These are phyloP conservation scores for Limnothrissa miodon DNA, from an alignment of 2,113 vertebrate genomes.

Conservation along the genomic window DNA sequence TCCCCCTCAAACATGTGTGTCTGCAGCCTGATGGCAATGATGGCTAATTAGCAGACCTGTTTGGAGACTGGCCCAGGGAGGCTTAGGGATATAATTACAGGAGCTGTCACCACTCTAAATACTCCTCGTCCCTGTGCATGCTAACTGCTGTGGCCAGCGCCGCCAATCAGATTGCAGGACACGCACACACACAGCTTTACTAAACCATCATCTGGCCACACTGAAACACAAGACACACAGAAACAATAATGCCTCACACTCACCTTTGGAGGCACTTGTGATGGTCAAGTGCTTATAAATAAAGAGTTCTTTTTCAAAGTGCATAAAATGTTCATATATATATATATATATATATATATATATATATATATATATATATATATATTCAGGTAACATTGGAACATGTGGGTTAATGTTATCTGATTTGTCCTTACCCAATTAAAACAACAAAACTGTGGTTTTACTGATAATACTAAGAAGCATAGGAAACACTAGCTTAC, in stretches of 20 bases:
- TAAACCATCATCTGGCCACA: neutral
- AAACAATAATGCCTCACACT: neutral
- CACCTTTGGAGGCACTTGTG: neutral
- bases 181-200: constrained; percentile 12
- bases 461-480: too few species aligned
- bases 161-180: constrained; percentile 23
- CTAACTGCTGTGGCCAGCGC: constrained; percentile 24
- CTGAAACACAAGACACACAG: neutral
- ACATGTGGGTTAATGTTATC: too few species aligned
- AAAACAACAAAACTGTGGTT: too few species aligned
- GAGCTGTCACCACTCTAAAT: constrained; percentile 47
- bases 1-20: neutral
- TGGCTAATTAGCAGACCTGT: constrained; percentile 46
- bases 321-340: too few species aligned
- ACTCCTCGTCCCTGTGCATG: constrained; percentile 19
- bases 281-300: too few species aligned
- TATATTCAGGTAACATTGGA: too few species aligned
- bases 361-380: too few species aligned
- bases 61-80: constrained; percentile 34
- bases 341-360: too few species aligned
- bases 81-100: constrained; percentile 50
- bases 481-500: too few species aligned
- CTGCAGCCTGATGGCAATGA: constrained; percentile 31
- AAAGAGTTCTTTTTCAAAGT: too few species aligned
- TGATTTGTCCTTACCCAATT: too few species aligned